Percentiles rank a stretch among this genome's conserved stretches.
These are phyloP conservation scores for Graphium colonna DNA, from an alignment of 2,888 invertebrate genomes.

Conservation along the genomic window DNA sequence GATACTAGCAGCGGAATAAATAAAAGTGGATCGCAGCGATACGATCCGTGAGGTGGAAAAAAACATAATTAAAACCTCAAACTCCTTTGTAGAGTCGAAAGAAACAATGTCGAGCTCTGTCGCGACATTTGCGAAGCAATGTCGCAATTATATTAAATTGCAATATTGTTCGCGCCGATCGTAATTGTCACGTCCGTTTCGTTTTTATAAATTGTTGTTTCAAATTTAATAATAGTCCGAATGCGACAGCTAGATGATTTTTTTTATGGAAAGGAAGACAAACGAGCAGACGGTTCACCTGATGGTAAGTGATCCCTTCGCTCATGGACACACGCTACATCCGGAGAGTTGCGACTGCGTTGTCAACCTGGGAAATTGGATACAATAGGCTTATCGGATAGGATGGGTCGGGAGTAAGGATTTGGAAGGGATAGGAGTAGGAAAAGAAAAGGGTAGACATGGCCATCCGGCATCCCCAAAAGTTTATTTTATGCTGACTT, in stretches of 20 bases:
- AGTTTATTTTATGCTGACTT: too few species aligned
- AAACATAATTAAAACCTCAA: slow-evolving; percentile 3
- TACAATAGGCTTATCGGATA: too few species aligned
- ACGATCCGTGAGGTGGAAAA: slow-evolving; percentile 6
- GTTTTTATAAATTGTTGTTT: background rate
- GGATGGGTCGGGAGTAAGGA: too few species aligned
- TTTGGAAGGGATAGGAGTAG: too few species aligned
- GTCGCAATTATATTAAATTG: slow-evolving; percentile 29
- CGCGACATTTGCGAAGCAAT: slow-evolving; percentile 33
- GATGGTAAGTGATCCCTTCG: too few species aligned
- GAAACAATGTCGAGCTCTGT: slow-evolving; percentile 14
- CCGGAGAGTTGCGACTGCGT: too few species aligned
- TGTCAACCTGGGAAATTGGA: too few species aligned
- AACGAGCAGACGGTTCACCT: too few species aligned
- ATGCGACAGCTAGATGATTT: background rate
- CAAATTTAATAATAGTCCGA: background rate
- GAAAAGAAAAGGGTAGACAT: too few species aligned
- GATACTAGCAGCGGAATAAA: slow-evolving; percentile 4
- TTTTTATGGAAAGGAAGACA: too few species aligned
- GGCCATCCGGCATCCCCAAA: too few species aligned
- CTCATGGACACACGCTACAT: too few species aligned
- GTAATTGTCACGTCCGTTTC: background rate
- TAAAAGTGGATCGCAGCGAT: background rate
- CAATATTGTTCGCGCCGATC: slow-evolving; percentile 22
- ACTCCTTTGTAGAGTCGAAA: slow-evolving; percentile 1